Evolutionary conservation across 1,140 invertebrate species (phyloP), one percentile per base, ranked within the genome.

Genomic region (Macrosteles quadrilineatus): DNA sequence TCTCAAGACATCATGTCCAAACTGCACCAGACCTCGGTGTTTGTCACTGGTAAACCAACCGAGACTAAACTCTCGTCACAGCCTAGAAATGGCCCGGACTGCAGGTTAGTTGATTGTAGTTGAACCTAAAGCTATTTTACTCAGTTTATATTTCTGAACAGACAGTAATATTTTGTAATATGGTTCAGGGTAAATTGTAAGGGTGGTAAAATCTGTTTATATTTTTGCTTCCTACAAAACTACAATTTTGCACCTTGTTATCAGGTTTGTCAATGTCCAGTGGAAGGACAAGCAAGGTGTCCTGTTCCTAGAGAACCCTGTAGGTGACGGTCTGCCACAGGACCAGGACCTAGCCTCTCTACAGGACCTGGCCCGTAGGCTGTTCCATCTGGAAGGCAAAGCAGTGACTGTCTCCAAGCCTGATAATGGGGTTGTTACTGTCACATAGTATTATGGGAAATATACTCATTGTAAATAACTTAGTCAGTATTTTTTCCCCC

Each of bases 301-400:
- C 2, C 2, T 59, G 55, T 59, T 59, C 55, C 55, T 59, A 25
- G 55, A 59, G 55, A 59, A 59, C 55, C 55, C 55, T 9, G 23
- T 27, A 25, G 55, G 55, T 4, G 25, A 59, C 11, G 55, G 27
- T 9, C 27, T 59, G 21, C 27, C 55, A 4, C 9, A 21, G 55
- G 21, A n/a, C 17, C 17, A 50, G 55, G 21, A n/a, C 17, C 17
- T 9, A 50, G 47, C 47, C 4, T 14, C 9, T 25, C 23, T 25
- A 25, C 21, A 59, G 55, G 1, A 4, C n/a, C 25, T 59, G n/a
- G 55, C 25, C 6, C 21, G 55, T 4, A 25, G 55, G 25, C 12
- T 59, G 23, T 59, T 59, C 55, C 14, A 19, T 19, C 47, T 50
- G 23, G 55, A 59, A 12, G 12, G 14, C 23, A 9, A 4, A 3